phyloP scores from a whole-genome alignment of 2,113 vertebrate species.

The Anthoscopus minutus region DNA sequence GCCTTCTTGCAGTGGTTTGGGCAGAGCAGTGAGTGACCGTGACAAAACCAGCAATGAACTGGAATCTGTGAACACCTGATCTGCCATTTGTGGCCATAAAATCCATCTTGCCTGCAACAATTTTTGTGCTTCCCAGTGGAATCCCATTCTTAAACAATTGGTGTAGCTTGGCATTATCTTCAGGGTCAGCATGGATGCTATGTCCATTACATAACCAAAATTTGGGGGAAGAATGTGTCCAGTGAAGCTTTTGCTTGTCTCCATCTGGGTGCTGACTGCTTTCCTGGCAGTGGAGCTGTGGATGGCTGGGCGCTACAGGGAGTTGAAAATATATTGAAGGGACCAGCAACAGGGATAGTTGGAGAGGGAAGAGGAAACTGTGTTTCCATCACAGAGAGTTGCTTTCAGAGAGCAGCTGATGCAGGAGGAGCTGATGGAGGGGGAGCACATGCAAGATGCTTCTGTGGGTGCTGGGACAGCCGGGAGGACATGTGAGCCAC shows the following conservation, averaged over 20 bases:
- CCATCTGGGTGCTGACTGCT: neutral
- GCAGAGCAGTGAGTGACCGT: neutral
- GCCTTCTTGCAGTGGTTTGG: neutral
- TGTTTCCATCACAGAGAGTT: neutral
- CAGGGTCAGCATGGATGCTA: neutral
- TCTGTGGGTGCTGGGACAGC: neutral
- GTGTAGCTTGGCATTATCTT: neutral
- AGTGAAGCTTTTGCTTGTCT: neutral
- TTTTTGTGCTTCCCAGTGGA: neutral
- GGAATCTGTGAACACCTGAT: neutral
- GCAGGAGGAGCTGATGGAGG: neutral
- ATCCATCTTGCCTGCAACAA: neutral
- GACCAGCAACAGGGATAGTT: rapidly evolving
- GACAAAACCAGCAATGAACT: neutral
- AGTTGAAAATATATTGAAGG: neutral
- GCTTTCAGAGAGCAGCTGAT: neutral
- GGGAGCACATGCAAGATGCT: neutral
- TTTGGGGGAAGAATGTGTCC: neutral
- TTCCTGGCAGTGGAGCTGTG: neutral
- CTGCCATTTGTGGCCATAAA: neutral
- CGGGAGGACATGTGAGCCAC: neutral
- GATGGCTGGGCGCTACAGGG: neutral
- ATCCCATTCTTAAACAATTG: rapidly evolving
- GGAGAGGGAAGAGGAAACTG: neutral
- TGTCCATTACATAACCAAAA: neutral